Evolutionary conservation across 2,888 invertebrate species (phyloP).

Genomic region (Heliconius aoede): DNA sequence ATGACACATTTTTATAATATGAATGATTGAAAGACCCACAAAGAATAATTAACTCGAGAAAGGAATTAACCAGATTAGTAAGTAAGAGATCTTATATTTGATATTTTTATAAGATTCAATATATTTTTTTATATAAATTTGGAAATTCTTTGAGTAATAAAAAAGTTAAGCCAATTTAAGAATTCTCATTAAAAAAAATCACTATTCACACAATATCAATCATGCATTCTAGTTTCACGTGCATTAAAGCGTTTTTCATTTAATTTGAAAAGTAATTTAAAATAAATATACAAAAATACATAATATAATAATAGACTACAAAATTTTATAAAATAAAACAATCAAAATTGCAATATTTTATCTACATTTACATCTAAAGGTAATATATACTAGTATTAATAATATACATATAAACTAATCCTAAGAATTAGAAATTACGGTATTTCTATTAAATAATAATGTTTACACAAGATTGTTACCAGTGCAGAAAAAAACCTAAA

Average conservation of each 20-base stretch:
- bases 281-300: background rate
- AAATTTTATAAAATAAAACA: slow-evolving; percentile 5
- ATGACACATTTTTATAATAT: background rate
- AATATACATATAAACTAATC: background rate
- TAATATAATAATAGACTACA: background rate
- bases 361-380: background rate
- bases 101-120: background rate
- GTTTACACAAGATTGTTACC: background rate
- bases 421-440: slow-evolving; percentile 1
- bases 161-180: background rate
- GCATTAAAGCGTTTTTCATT: background rate
- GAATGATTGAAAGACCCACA: background rate
- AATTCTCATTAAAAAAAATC: background rate
- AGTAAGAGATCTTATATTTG: background rate
- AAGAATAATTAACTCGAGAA: background rate
- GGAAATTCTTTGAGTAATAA: too few relatives aligned
- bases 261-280: background rate
- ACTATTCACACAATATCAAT: slow-evolving; percentile 16
- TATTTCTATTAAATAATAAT: slow-evolving; percentile 3
- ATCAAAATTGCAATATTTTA: background rate
- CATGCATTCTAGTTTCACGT: slow-evolving; percentile 7
- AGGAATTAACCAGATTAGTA: background rate
- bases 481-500: slow-evolving; percentile 17
- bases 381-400: background rate
- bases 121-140: background rate